Evolutionary conservation across 1,140 invertebrate species (phyloP).

Genomic region (Euwallacea similis): DNA sequence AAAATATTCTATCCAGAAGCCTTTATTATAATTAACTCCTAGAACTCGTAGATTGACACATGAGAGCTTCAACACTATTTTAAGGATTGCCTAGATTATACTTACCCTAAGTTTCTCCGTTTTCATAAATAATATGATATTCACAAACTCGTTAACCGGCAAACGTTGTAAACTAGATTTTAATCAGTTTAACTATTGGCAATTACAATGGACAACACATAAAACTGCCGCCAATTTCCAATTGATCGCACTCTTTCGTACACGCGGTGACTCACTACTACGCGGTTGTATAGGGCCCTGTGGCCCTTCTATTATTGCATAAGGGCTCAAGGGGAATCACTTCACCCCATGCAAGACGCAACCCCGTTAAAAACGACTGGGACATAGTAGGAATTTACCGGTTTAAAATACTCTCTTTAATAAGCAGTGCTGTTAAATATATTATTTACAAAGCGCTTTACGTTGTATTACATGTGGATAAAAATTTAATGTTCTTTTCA

Average conservation of each 20-base stretch:
- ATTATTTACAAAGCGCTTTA: background rate
- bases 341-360: slow-evolving; percentile 37
- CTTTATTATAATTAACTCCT: no score
- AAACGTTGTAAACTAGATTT: no score
- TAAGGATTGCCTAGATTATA: no score
- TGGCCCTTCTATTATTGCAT: slow-evolving; percentile 31
- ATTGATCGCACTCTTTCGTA: slow-evolving; percentile 25
- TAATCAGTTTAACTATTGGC: no score
- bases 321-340: slow-evolving; percentile 34
- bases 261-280: slow-evolving; percentile 29
- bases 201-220: slow-evolving; percentile 1
- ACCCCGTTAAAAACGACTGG: slow-evolving; percentile 31
- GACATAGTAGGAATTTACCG: slow-evolving; percentile 31
- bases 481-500: no score
- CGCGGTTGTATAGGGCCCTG: slow-evolving; percentile 20
- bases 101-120: no score
- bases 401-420: slow-evolving; percentile 25
- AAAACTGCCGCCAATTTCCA: slow-evolving; percentile 26
- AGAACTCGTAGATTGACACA: no score
- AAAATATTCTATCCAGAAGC: no score
- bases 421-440: background rate
- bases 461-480: no score
- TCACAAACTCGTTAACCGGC: no score
- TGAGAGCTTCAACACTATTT: no score
- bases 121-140: no score